phyloP scores from a whole-genome alignment of 2,888 invertebrate genomes.

The Drosophila siamana region DNA sequence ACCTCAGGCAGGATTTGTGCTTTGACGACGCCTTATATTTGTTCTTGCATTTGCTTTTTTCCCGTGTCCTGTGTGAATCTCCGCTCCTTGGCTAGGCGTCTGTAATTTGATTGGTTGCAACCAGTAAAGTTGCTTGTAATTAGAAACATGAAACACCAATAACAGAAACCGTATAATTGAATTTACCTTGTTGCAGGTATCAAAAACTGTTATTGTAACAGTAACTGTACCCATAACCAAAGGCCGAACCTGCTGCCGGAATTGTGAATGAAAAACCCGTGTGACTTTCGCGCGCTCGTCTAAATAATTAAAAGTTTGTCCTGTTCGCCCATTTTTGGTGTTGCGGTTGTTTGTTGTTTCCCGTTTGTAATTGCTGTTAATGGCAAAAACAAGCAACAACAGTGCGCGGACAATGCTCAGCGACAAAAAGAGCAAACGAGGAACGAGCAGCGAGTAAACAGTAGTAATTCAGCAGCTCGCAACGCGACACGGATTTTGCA shows the following conservation, averaged over 20 bases:
- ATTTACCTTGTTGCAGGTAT: conserved; percentile 35
- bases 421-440: conserved; percentile 28
- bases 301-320: conserved; percentile 75
- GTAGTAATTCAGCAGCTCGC: conserved; percentile 11
- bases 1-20: conserved; percentile 19
- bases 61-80: neutral
- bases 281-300: conserved; percentile 58
- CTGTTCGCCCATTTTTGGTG: conserved; percentile 30
- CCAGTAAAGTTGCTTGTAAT: conserved; percentile 45
- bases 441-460: neutral
- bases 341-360: conserved; percentile 54
- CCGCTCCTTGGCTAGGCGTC: neutral
- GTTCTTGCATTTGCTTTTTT: neutral
- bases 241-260: conserved; percentile 35
- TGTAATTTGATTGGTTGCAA: conserved; percentile 61
- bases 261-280: conserved; percentile 39
- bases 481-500: conserved; percentile 67
- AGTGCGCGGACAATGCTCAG: conserved; percentile 30
- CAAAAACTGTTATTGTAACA: conserved; percentile 17
- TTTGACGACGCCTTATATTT: conserved; percentile 14
- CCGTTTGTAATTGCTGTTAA: conserved; percentile 74
- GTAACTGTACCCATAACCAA: conserved; percentile 10
- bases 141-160: conserved; percentile 40
- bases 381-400: conserved; percentile 62
- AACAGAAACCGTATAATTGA: conserved; percentile 45